Percentiles rank a stretch among this genome's conserved stretches.
Evolutionary conservation across 2,113 vertebrate genomes (phyloP).

Genomic region (Sceloporus tristichus): DNA sequence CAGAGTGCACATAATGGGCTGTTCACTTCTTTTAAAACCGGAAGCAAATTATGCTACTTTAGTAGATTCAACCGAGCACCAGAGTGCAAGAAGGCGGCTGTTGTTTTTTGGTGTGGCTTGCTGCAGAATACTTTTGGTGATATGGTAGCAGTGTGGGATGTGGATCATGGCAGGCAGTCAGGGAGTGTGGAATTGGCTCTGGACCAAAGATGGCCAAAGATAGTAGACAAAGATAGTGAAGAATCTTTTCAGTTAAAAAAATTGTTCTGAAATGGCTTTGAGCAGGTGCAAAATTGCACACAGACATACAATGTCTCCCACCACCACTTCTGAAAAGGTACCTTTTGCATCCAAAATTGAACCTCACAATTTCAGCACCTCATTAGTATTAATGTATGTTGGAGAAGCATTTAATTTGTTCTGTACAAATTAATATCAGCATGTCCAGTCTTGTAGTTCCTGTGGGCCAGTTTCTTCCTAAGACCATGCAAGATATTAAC

Average conservation of each 20-base stretch:
- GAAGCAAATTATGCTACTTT: neutral
- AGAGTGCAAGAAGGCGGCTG: too few species aligned
- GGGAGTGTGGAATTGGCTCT: neutral
- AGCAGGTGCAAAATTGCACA: neutral
- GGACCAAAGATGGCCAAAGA: neutral
- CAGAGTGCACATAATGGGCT: neutral
- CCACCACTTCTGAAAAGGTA: neutral
- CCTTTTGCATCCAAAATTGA: neutral
- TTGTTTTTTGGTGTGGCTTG: neutral
- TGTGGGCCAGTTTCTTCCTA: constrained; percentile 17
- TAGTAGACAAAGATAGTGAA: neutral
- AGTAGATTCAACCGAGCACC: too few species aligned
- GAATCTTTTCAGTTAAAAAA: neutral
- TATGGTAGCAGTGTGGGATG: too few species aligned
- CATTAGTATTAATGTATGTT: neutral
- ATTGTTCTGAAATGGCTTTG: neutral
- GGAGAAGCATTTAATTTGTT: constrained; percentile 15
- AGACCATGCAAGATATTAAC: constrained; percentile 22
- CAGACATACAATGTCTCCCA: neutral
- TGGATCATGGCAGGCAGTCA: too few species aligned
- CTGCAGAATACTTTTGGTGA: too few species aligned
- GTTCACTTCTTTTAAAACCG: neutral
- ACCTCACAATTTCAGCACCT: neutral
- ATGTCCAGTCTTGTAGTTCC: constrained; percentile 5
- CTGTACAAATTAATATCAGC: neutral